Percentiles rank a stretch among this genome's conserved stretches.
Evolutionary conservation across 2,797 vertebrate species (phyloP).

Genomic region (Spea hammondii): DNA sequence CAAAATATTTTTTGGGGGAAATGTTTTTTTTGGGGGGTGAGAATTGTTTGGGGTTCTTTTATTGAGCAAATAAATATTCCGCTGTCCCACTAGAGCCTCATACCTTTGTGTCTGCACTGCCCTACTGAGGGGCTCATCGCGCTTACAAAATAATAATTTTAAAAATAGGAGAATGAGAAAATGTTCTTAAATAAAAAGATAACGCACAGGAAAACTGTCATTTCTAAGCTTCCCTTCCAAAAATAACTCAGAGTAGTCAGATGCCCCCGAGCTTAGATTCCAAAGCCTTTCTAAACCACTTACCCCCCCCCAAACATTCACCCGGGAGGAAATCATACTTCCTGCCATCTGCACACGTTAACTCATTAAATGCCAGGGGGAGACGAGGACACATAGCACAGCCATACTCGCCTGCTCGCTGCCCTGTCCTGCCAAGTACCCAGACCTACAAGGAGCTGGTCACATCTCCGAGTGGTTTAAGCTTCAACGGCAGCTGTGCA

Average conservation of each 20-base stretch:
- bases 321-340: conserved; percentile 49
- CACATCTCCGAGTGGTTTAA: not conserved
- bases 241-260: conserved; percentile 30
- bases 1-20: too few relatives aligned
- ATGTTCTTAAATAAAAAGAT: conserved; percentile 10
- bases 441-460: not conserved
- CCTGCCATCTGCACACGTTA: conserved; percentile 49
- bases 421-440: conserved; percentile 10
- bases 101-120: too few relatives aligned
- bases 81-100: too few relatives aligned
- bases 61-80: too few relatives aligned
- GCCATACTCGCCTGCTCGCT: not conserved
- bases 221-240: conserved; percentile 25
- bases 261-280: conserved; percentile 50
- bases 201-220: conserved; percentile 33
- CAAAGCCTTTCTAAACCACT: conserved; percentile 43
- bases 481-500: not conserved
- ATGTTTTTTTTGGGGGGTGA: too few relatives aligned
- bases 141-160: conserved; percentile 3
- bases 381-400: conserved; percentile 14
- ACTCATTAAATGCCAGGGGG: conserved; percentile 17
- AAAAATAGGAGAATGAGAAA: not conserved
- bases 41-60: too few relatives aligned
- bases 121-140: not conserved
- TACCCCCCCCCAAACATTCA: conserved; percentile 34